phyloP scores from a whole-genome alignment of 2,113 vertebrate genomes.

The Gasterosteus aculeatus region DNA sequence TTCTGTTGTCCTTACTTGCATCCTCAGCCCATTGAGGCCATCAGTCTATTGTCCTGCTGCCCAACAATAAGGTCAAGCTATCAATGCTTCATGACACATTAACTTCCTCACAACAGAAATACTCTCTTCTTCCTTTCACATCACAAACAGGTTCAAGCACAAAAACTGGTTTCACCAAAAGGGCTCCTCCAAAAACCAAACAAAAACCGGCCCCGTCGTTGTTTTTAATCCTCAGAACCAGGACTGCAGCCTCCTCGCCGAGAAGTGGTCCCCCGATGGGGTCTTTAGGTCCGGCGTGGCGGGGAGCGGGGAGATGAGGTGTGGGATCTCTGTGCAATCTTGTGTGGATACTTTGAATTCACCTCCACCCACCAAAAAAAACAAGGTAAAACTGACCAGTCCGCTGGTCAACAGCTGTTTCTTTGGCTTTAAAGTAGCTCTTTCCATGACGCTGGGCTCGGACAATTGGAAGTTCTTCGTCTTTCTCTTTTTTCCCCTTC shows the following conservation, averaged over 20 bases:
- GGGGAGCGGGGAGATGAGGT: slow-evolving; percentile 51
- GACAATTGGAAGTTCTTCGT: slow-evolving; percentile 76
- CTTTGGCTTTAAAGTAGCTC: slow-evolving; percentile 63
- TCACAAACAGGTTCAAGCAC: slow-evolving; percentile 49
- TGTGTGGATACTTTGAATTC: background rate
- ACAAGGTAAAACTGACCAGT: background rate
- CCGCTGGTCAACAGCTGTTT: background rate
- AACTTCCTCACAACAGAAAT: background rate
- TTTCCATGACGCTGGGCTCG: slow-evolving; percentile 84
- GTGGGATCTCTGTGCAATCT: slow-evolving; percentile 69
- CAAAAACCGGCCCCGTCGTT: background rate
- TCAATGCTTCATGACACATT: background rate
- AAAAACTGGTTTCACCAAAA: slow-evolving; percentile 40
- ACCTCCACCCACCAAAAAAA: background rate
- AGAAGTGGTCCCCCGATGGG: slow-evolving; percentile 38
- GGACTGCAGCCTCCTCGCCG: slow-evolving; percentile 26
- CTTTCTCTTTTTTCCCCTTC: background rate
- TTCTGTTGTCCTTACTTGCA: slow-evolving; percentile 12
- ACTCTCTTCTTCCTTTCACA: slow-evolving; percentile 6
- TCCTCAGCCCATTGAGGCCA: slow-evolving; percentile 40
- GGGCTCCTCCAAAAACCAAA: slow-evolving; percentile 13
- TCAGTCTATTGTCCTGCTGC: slow-evolving; percentile 7
- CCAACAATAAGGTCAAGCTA: slow-evolving; percentile 11
- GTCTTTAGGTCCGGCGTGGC: slow-evolving; percentile 33
- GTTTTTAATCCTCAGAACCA: slow-evolving; percentile 54